A percentile compares a stretch with the other conserved stretches of the same genome.
Conservation (phyloP, 2,113 vertebrate species). For the Chionodraco myersi region DNA sequence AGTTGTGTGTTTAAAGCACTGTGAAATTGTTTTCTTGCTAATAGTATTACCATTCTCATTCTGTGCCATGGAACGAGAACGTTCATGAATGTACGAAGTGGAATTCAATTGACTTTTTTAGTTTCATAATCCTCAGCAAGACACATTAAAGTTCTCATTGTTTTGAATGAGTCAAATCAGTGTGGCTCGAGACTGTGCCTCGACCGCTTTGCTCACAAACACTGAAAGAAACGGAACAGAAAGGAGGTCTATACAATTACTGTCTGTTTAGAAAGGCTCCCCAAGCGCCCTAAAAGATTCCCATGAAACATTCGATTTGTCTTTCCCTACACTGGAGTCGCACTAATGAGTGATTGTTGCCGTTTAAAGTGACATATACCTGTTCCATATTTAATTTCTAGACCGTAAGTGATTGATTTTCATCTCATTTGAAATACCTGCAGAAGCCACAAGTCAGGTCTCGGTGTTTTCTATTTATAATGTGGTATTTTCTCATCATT, state of each 20-base stretch:
- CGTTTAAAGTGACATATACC: not conserved
- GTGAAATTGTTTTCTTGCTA: slow-evolving; percentile 41
- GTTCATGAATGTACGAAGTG: slow-evolving; percentile 22
- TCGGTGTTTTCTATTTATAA: too few species aligned
- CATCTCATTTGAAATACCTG: not conserved
- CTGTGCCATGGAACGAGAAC: slow-evolving; percentile 25
- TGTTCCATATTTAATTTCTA: not conserved
- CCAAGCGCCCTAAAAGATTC: not conserved
- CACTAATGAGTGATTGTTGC: not conserved
- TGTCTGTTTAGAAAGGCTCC: not conserved
- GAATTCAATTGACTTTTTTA: slow-evolving; percentile 44
- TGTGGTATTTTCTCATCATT: too few species aligned
- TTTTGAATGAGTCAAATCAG: not conserved
- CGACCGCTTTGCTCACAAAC: too few species aligned
- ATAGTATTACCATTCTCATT: slow-evolving; percentile 41
- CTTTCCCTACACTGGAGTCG: not conserved
- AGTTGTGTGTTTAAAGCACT: slow-evolving; percentile 39
- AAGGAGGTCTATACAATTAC: not conserved
- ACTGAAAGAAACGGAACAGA: not conserved
- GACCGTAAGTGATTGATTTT: not conserved
- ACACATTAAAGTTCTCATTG: slow-evolving; percentile 15
- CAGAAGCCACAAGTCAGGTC: too few species aligned
- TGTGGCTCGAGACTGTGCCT: not conserved
- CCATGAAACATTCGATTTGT: not conserved
- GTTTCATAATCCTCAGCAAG: slow-evolving; percentile 38